Evolutionary conservation across 2,797 vertebrate genomes (phyloP), one percentile per base, ranked within the genome.

Genomic region (Esox masquinongy): DNA sequence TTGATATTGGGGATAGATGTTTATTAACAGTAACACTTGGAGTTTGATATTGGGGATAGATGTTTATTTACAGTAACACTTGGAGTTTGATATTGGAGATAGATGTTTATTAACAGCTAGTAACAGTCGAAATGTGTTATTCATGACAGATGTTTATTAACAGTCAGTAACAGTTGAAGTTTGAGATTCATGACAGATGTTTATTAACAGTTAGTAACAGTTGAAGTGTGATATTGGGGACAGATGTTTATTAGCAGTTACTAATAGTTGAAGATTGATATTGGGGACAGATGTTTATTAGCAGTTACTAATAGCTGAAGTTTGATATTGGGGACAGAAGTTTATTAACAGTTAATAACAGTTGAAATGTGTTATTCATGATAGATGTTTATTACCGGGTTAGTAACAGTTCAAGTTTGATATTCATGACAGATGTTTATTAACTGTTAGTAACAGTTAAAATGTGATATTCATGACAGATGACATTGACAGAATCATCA

Each of bases 401-500:
- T 15, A n/a, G 26, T 39, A 17, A 36, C 59, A 6, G 36, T 49
- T 68, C 12, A 17, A 26, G 22, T 16, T 64, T 77, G n/a, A 51
- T 61, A 70, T 22, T 31, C 4, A 22, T 73, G 9, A 49, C 43
- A 95, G 94, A 94, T 43, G 89, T 59, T 59, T 59, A 22, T 59
- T 4, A 43, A 43, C 43, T 2, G 5, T 43, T 43, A 43, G 1
- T 43, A 43, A 43, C 43, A 3, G 39, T 56, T 72, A 16, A 16
- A 26, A 19, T 16, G 59, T 77, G n/a, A 59, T 61, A 68, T 22
- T 29, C 4, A n/a, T 73, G 14, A 49, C 47, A 95, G 94, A 94
- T 47, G 89, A 92, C 79, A 94, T 93, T 91, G 93, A 95, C 81
- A 91, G 92, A 83, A 94, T 93, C 74, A 93, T 92, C 15, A 91